Percentiles rank a stretch among this genome's conserved stretches.
These are phyloP conservation scores for Thomomys bottae DNA, from an alignment of 2,113 vertebrate species.

Conservation along the genomic window DNA sequence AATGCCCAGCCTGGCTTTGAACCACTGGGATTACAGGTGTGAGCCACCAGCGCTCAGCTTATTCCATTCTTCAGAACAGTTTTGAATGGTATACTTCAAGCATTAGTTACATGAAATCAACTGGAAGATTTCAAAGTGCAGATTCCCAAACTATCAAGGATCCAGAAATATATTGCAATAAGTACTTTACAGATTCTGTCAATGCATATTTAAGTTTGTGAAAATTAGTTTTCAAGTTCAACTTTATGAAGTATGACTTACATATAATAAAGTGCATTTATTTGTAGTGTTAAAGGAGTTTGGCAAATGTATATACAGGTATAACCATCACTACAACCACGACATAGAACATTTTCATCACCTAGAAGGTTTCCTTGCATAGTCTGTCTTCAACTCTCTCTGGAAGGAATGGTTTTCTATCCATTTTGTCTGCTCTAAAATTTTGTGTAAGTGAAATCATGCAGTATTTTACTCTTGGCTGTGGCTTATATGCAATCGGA, in stretches of 20 bases:
- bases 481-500: neutral
- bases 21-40: too few species aligned
- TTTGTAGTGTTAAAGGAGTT: constrained; percentile 45
- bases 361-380: neutral
- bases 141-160: neutral
- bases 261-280: neutral
- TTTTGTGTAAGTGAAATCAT: constrained; percentile 50
- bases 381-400: constrained; percentile 3
- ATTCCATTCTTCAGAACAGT: neutral
- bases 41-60: too few species aligned
- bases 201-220: constrained; percentile 11
- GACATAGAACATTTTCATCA: neutral
- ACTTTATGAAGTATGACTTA: constrained; percentile 21
- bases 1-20: too few species aligned
- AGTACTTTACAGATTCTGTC: neutral
- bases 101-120: constrained; percentile 39
- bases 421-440: constrained; percentile 22
- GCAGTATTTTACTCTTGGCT: neutral
- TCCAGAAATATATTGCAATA: neutral
- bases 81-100: neutral
- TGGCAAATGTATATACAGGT: constrained; percentile 15
- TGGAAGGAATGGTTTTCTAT: constrained; percentile 26
- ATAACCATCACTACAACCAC: neutral
- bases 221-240: constrained; percentile 48
- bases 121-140: constrained; percentile 13